These are phyloP conservation scores for Dysdera silvatica DNA, from an alignment of 1,140 invertebrate species.

Conservation along the genomic window DNA sequence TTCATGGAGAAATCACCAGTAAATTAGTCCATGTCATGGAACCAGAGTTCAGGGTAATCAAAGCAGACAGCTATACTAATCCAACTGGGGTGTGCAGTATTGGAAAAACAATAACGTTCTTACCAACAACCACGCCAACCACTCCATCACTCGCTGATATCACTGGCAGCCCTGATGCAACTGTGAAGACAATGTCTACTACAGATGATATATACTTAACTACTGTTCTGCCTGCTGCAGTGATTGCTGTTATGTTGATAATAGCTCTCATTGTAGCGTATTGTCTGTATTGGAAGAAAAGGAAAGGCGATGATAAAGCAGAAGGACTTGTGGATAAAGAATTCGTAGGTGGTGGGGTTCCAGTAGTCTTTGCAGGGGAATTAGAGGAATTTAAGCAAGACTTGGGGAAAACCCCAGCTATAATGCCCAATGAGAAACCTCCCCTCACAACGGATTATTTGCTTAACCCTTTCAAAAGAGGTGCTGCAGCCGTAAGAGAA, in stretches of 20 bases:
- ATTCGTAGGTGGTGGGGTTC: constrained; percentile 82
- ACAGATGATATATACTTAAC: constrained; percentile 74
- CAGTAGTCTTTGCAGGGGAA: constrained; percentile 86
- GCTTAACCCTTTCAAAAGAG: constrained; percentile 10
- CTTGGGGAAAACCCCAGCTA: constrained; percentile 78
- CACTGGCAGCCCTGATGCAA: constrained; percentile 36
- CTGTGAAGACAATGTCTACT: constrained; percentile 34
- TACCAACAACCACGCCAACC: constrained; percentile 8
- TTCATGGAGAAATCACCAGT: constrained; percentile 47
- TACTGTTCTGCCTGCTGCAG: constrained; percentile 80
- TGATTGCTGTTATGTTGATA: constrained; percentile 78
- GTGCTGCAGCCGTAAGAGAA: constrained; percentile 14
- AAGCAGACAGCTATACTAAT: constrained; percentile 42
- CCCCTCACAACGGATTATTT: constrained; percentile 57
- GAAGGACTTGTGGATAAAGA: constrained; percentile 59
- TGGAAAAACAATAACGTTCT: constrained; percentile 8
- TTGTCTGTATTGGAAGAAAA: constrained; percentile 69
- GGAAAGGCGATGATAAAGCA: constrained; percentile 74
- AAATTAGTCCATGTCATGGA: constrained; percentile 62
- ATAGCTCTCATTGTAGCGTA: constrained; percentile 81
- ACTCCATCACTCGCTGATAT: constrained; percentile 36
- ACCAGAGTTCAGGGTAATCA: constrained; percentile 63
- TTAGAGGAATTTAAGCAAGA: constrained; percentile 75
- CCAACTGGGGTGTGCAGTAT: constrained; percentile 32
- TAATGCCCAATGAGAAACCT: constrained; percentile 85